Percentiles rank a stretch among this genome's conserved stretches.
Evolutionary conservation across 2,888 invertebrate species (phyloP).

Genomic region (Quadroppia sp.): DNA sequence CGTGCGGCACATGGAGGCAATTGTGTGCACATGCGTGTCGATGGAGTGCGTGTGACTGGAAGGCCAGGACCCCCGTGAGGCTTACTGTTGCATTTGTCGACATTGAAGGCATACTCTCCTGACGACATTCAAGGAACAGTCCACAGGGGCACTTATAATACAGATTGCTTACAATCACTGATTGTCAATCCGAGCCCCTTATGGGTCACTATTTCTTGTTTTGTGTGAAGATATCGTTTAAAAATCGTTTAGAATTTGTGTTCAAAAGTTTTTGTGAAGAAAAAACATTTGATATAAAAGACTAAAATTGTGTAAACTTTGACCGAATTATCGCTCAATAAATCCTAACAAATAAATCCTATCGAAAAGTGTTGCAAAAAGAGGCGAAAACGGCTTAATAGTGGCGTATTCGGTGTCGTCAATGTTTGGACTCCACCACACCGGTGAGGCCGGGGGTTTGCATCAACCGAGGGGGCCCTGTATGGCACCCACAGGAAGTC

Average conservation of each 20-base stretch:
- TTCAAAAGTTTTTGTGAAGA: no score
- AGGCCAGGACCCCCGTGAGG: constrained; percentile 15
- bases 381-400: neutral
- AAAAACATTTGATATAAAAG: no score
- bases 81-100: constrained; percentile 21
- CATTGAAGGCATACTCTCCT: constrained; percentile 14
- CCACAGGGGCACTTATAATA: constrained; percentile 4
- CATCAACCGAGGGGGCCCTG: constrained; percentile 46
- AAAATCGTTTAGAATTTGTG: no score
- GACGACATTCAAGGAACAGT: constrained; percentile 29
- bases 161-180: neutral
- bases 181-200: neutral
- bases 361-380: neutral
- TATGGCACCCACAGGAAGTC: constrained; percentile 43
- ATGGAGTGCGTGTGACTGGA: neutral
- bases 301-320: no score
- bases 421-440: constrained; percentile 47
- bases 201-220: constrained; percentile 2
- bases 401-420: constrained; percentile 35
- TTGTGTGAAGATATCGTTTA: neutral
- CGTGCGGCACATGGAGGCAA: neutral
- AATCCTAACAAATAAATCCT: neutral
- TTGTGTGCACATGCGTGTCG: neutral
- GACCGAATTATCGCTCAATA: no score
- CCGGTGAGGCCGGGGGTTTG: constrained; percentile 33